phyloP scores from a whole-genome alignment of 2,888 invertebrate genomes.

The Cecidostiba fungosa region DNA sequence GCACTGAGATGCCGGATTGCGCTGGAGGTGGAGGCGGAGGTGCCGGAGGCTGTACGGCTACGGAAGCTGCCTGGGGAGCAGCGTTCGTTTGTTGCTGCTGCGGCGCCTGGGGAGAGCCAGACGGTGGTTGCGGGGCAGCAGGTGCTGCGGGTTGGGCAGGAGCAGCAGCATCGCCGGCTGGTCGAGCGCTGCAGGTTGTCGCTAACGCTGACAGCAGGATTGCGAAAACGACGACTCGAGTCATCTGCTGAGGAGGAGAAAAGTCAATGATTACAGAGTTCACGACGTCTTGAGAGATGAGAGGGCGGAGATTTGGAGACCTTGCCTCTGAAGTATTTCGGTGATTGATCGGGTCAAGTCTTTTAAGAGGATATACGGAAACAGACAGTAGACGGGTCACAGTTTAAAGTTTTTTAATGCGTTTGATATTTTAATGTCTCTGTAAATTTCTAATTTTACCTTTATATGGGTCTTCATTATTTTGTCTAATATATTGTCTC shows the following conservation, averaged over 20 bases:
- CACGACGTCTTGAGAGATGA: neutral
- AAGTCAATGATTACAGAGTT: conserved; percentile 32
- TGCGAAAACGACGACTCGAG: conserved; percentile 5
- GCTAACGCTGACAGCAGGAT: neutral
- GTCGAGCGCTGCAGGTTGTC: neutral
- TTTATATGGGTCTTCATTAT: neutral
- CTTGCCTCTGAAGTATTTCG: neutral
- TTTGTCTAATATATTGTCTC: neutral
- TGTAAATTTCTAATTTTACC: neutral
- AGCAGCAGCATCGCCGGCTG: neutral
- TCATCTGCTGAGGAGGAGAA: conserved; percentile 2
- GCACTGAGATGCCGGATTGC: neutral
- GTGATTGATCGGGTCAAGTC: conserved; percentile 25
- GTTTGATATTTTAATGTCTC: too few relatives aligned
- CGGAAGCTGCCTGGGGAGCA: neutral
- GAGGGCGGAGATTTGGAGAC: neutral
- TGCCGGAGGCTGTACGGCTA: neutral
- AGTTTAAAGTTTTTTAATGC: too few relatives aligned
- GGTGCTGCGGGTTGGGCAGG: neutral
- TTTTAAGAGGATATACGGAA: neutral
- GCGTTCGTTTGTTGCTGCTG: neutral
- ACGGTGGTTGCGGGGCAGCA: neutral
- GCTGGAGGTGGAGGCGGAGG: neutral
- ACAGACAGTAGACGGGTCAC: neutral
- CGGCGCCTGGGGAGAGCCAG: neutral